Base-by-base conservation (phyloP, 2,113 vertebrate species). In the Xiphophorus couchianus region DNA sequence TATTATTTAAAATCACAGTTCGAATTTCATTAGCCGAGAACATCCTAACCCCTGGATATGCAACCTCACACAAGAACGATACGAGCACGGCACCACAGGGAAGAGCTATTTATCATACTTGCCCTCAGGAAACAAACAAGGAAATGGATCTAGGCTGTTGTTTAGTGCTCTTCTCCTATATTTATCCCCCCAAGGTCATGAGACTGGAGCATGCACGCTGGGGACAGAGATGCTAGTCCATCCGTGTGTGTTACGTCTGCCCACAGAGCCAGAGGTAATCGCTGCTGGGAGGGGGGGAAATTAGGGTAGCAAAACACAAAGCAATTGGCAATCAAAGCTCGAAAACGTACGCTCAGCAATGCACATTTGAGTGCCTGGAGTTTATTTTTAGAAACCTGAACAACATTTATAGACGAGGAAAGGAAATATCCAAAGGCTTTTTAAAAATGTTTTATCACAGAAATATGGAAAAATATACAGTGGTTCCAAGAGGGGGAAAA, bases 11-110 rank as follows among this genome's bases (percentile, higher is more conserved):
- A 89, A 71, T 84, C 70, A 37, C 76, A 33, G 79, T 63, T 83
- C 71, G 84, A 87, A 90, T 84, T 14, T 39, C 85, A 84, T 89
- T 79, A 87, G 80, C 37, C 1, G 8, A 74, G 86, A 83, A 67
- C 62, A 67, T 73, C 75, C 77, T 73, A 63, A 85, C 85, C 85
- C 79, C 74, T 14, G 71, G 80, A 84, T 83, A 78, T 77, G 79
- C 83, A 86, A 80, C 84, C 73, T 22, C 84, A 85, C 80, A 69
- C 80, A 67, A 76, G 33, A 69, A 62, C 76, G 65, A 69, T 76
- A 76, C 5, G 11, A 69, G 73, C 37, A 33, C 76, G 74, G 79
- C 76, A 71, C 68, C 81, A 35, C 48, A 1, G n/a, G 30, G n/a
- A 13, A 11, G 62, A 60, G 31, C 67, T 74, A 28, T 82, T 76